Conservation (phyloP, 2,888 invertebrate genomes). For the Ochropleura leucogaster region DNA sequence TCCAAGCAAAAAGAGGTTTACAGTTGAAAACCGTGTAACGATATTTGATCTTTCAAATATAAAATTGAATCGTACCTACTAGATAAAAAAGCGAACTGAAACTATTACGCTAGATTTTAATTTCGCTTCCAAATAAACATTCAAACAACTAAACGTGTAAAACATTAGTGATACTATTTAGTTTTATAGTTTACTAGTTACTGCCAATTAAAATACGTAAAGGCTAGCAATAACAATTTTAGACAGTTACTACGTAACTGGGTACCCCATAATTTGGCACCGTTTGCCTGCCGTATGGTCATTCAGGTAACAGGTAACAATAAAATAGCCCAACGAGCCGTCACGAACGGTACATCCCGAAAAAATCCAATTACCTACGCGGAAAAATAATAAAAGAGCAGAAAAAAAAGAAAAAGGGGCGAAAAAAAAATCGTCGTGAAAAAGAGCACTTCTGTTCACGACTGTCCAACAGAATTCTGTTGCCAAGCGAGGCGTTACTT, state of each 20-base stretch:
- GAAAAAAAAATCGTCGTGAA: conserved; percentile 49
- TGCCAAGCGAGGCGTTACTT: conserved; percentile 87
- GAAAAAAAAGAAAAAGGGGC: conserved; percentile 37
- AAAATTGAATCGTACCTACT: not conserved
- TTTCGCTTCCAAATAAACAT: not conserved
- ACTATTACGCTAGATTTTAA: not conserved
- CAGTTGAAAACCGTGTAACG: not conserved
- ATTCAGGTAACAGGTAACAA: conserved; percentile 61
- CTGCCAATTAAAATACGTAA: conserved; percentile 29
- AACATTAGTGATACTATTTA: conserved; percentile 6
- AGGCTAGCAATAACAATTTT: conserved; percentile 45
- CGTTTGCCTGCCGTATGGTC: conserved; percentile 31
- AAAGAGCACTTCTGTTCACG: conserved; percentile 71
- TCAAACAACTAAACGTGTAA: not conserved
- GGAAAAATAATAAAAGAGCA: conserved; percentile 66
- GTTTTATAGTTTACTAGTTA: conserved; percentile 22
- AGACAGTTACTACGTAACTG: conserved; percentile 39
- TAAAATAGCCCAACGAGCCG: conserved; percentile 64
- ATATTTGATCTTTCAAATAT: conserved; percentile 13
- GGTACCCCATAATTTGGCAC: conserved; percentile 62
- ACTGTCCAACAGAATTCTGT: conserved; percentile 77
- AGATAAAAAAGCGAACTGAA: not conserved
- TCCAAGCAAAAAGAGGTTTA: conserved; percentile 29
- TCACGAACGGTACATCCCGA: conserved; percentile 61
- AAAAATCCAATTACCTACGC: conserved; percentile 68